Base-by-base conservation (phyloP, 2,888 invertebrate species). In the Drosophila ochracea region DNA sequence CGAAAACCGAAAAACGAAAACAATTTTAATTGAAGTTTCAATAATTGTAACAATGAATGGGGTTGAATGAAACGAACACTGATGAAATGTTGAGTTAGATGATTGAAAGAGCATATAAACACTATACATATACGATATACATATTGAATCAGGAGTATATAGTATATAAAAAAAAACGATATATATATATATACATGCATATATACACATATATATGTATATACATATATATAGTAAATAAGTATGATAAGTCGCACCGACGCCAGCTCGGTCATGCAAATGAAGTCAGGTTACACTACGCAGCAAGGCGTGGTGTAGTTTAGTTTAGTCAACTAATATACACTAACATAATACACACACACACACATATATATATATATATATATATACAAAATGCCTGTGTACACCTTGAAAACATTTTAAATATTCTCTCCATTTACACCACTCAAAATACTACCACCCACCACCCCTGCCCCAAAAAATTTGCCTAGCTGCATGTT, bases 41-140 rank as follows among this genome's bases (percentile, higher is more conserved):
- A 57, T 33, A 54, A 50, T 63, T 59, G 62, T 68, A 47, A 7
- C 13, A 47, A 47, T 73, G 35, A 66, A 75, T 54, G 25, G 58
- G 50, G 13, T 35, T 35, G 10, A 58, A 37, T 65, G 49, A 39
- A 62, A 31, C 47, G 16, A 33, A 33, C 11, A 16, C 53, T 16
- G 68, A 79, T 68, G 35, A 35, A 67, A 35, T 37, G 74, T 61
- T 68, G 55, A 79, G 50, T 50, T 60, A 52, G 57, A 55, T 39
- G 53, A 62, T 47, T 37, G 25, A 47, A 50, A 73, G 59, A 71
- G 60, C 60, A 88, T 69, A 81, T 61, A 72, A 76, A 79, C 76
- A 82, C 78, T 78, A 85, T 73, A 83, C 86, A 85, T 83, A 85
- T 89, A 82, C 80, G 67, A 84, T 82, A 82, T 86, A 89, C 87